These are phyloP conservation scores for Bradypodion pumilum DNA, from an alignment of 2,797 vertebrate genomes.

Conservation along the genomic window DNA sequence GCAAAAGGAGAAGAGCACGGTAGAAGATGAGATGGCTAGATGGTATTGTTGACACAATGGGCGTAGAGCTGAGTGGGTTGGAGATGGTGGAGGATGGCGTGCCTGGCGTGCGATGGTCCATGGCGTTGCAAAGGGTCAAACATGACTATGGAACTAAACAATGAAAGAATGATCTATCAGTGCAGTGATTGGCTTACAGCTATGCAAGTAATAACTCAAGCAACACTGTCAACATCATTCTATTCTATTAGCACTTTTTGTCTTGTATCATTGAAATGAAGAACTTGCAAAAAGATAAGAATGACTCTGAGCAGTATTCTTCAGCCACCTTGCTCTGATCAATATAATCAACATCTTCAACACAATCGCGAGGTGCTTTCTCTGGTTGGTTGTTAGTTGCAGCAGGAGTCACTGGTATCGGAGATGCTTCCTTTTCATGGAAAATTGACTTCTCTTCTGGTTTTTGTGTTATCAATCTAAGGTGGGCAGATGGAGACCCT, in stretches of 20 bases:
- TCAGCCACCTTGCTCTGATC: conserved; percentile 77
- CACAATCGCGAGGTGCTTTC: conserved; percentile 70
- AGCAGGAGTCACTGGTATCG: conserved; percentile 10
- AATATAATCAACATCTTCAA: conserved; percentile 66
- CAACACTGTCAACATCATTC: not conserved
- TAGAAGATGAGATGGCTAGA: too few relatives aligned
- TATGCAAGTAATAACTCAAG: not conserved
- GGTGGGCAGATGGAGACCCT: conserved; percentile 79
- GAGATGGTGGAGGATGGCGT: too few relatives aligned
- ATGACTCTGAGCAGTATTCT: conserved; percentile 82
- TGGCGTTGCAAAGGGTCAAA: too few relatives aligned
- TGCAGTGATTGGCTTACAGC: not conserved
- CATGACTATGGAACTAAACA: too few relatives aligned
- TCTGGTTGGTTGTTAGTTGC: conserved; percentile 33
- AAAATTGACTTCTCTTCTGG: conserved; percentile 43
- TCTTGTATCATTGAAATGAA: conserved; percentile 86
- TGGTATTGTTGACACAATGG: too few relatives aligned
- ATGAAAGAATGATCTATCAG: conserved; percentile 17
- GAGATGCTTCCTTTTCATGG: not conserved
- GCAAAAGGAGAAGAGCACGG: too few relatives aligned
- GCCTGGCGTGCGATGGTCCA: too few relatives aligned
- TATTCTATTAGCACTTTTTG: conserved; percentile 78
- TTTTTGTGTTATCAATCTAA: conserved; percentile 69
- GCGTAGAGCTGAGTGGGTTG: too few relatives aligned
- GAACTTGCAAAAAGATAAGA: conserved; percentile 84